These are phyloP conservation scores for Dryas iulia DNA, from an alignment of 1,140 invertebrate species.

Conservation along the genomic window DNA sequence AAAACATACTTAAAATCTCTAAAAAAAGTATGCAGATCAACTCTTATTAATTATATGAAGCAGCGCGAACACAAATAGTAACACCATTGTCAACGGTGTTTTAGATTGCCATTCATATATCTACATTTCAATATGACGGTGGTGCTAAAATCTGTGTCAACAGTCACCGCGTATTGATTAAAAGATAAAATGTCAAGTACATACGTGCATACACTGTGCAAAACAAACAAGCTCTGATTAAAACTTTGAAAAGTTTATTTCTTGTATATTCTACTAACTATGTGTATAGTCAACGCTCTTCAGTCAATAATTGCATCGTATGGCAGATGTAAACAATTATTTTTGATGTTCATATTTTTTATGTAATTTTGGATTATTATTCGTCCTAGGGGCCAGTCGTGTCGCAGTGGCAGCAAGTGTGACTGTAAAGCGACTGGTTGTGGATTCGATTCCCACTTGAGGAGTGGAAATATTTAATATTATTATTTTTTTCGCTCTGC, in stretches of 20 bases:
- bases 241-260: not conserved
- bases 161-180: conserved; percentile 27
- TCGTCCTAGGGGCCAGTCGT: too few species aligned
- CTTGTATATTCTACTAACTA: not conserved
- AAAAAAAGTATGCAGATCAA: not conserved
- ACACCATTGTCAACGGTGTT: conserved; percentile 3
- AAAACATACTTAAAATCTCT: not conserved
- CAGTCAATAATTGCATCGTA: too few species aligned
- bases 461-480: too few species aligned
- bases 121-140: not conserved
- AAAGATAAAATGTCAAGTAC: conserved; percentile 23
- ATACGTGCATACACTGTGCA: not conserved
- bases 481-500: too few species aligned
- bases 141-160: conserved; percentile 25
- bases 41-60: not conserved
- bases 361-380: too few species aligned
- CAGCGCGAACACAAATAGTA: conserved; percentile 5
- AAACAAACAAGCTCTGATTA: conserved; percentile 10
- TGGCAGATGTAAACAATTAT: too few species aligned
- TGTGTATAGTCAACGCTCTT: too few species aligned
- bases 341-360: too few species aligned
- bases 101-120: conserved; percentile 22
- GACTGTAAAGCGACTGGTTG: too few species aligned
- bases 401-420: too few species aligned
- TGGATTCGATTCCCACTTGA: too few species aligned